phyloP scores from a whole-genome alignment of 2,888 invertebrate genomes.

The Kryphioiulus occultus region DNA sequence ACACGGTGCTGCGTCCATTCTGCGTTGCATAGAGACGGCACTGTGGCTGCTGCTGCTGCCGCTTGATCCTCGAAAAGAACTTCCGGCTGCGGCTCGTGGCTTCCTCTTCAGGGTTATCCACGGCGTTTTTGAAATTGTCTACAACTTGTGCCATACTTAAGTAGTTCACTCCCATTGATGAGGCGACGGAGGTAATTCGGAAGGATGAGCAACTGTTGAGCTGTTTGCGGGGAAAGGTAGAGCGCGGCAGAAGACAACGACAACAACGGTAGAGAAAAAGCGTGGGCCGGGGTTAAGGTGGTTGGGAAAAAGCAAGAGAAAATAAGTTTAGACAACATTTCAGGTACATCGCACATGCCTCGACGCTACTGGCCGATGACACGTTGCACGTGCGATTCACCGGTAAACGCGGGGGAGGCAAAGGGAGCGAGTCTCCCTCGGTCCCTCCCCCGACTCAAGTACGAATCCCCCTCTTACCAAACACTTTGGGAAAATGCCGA shows the following conservation, averaged over 20 bases:
- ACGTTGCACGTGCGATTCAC: too few relatives aligned
- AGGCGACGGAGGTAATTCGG: conserved; percentile 97
- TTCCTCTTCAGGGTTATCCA: neutral
- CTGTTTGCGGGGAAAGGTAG: conserved; percentile 69
- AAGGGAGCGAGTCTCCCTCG: neutral
- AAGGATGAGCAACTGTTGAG: conserved; percentile 96
- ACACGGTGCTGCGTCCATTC: neutral
- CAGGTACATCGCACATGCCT: too few relatives aligned
- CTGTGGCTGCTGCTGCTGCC: neutral
- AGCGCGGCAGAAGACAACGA: conserved; percentile 47
- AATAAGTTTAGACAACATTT: neutral
- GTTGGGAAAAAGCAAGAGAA: conserved; percentile 20
- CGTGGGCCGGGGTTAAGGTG: neutral
- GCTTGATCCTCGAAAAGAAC: neutral
- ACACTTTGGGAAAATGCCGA: neutral
- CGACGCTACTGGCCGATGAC: too few relatives aligned
- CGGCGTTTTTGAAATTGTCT: neutral
- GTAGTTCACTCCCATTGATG: conserved; percentile 92
- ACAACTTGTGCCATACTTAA: neutral
- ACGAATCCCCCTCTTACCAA: conserved; percentile 14
- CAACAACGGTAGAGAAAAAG: conserved; percentile 52
- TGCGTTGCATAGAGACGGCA: neutral
- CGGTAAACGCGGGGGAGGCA: neutral
- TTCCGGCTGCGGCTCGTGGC: neutral
- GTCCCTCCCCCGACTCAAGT: neutral